phyloP scores from a whole-genome alignment of 2,113 vertebrate genomes.

The Brienomyrus longianalis region DNA sequence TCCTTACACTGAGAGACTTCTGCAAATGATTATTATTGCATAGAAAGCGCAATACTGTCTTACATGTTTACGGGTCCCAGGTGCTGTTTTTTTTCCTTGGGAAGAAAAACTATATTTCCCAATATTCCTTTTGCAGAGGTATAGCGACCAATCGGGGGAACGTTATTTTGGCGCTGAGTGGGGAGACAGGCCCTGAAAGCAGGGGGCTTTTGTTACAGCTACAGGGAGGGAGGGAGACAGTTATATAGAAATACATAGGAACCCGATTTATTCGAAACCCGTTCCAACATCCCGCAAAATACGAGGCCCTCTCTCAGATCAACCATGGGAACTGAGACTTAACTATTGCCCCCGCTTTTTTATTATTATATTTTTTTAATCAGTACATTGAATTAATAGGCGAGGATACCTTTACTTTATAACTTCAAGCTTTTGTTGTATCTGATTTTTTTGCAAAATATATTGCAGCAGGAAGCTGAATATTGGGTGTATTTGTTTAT shows the following conservation, averaged over 20 bases:
- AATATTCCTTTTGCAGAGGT: constrained; percentile 41
- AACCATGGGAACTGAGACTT: constrained; percentile 51
- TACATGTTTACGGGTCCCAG: neutral
- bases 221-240: constrained; percentile 50
- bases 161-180: constrained; percentile 54
- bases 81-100: neutral
- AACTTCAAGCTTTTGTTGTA: constrained; percentile 38
- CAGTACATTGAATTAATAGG: constrained; percentile 48
- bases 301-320: constrained; percentile 44
- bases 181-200: constrained; percentile 42
- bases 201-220: constrained; percentile 55
- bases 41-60: neutral
- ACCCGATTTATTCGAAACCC: constrained; percentile 32
- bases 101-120: constrained; percentile 64
- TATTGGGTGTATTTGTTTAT: constrained; percentile 75
- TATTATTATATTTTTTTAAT: neutral
- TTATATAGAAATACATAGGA: constrained; percentile 43
- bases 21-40: neutral
- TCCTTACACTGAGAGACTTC: neutral
- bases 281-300: constrained; percentile 40
- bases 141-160: constrained; percentile 49
- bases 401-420: constrained; percentile 54
- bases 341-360: constrained; percentile 49
- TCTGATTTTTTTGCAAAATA: constrained; percentile 37
- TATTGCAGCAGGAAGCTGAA: constrained; percentile 59